Conservation (phyloP, 2,113 vertebrate species). For the Pygoscelis antarcticus region DNA sequence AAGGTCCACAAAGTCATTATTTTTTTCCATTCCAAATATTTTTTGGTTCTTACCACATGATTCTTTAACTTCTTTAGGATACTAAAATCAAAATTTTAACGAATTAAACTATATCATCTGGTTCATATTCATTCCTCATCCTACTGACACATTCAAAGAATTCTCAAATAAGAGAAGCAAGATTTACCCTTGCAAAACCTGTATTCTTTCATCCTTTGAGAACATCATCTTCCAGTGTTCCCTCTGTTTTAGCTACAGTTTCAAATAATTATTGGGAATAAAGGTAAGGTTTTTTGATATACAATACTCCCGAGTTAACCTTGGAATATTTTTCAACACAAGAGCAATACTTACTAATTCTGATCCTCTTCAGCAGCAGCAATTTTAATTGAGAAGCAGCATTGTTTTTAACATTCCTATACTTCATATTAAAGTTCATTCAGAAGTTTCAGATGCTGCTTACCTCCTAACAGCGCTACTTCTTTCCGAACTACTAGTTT, state of each 20-base stretch:
- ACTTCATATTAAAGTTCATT: background rate
- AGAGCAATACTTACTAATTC: background rate
- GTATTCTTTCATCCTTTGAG: background rate
- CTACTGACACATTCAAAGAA: background rate
- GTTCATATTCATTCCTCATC: background rate
- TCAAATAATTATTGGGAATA: background rate
- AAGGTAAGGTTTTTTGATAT: background rate
- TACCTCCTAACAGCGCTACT: background rate
- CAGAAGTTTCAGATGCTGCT: background rate
- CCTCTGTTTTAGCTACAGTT: background rate
- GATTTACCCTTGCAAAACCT: background rate
- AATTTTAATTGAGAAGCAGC: background rate
- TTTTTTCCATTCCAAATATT: background rate
- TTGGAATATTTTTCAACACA: background rate
- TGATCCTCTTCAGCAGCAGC: background rate
- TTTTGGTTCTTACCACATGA: background rate
- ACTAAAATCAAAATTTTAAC: background rate
- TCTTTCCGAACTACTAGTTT: background rate
- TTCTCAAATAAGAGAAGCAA: background rate
- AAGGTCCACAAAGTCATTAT: background rate
- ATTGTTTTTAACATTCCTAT: background rate
- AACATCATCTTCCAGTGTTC: background rate
- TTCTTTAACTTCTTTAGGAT: background rate
- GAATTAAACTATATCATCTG: background rate
- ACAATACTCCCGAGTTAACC: background rate